These are phyloP conservation scores for Notocelia uddmanniana DNA, from an alignment of 2,888 invertebrate species.

Conservation along the genomic window DNA sequence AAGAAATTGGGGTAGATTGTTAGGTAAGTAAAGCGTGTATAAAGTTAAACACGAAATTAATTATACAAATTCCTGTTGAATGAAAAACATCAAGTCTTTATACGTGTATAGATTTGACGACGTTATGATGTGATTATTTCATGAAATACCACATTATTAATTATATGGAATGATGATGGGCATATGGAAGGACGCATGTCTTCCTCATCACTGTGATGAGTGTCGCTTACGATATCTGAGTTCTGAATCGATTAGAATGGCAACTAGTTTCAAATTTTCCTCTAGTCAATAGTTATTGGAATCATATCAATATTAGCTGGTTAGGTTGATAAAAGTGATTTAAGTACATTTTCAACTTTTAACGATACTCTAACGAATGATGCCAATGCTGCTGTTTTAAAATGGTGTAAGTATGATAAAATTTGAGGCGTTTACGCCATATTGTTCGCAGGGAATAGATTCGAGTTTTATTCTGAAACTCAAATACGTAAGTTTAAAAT, in stretches of 20 bases:
- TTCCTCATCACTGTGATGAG: neutral
- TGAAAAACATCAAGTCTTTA: neutral
- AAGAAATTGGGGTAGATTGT: neutral
- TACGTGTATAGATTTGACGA: too few relatives aligned
- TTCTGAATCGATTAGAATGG: constrained; percentile 59
- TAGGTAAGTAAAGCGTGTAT: neutral
- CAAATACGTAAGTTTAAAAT: constrained; percentile 24
- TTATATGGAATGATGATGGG: too few relatives aligned
- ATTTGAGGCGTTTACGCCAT: constrained; percentile 10
- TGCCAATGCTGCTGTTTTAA: constrained; percentile 14
- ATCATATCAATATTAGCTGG: constrained; percentile 75
- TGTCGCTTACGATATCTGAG: constrained; percentile 15
- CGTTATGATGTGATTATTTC: too few relatives aligned
- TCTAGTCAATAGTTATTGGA: constrained; percentile 75
- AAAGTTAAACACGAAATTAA: neutral
- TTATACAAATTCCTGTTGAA: neutral
- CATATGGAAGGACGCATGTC: too few relatives aligned
- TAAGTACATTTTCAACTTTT: constrained; percentile 35
- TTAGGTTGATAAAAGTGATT: constrained; percentile 52
- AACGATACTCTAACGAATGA: constrained; percentile 35
- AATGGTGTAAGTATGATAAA: constrained; percentile 6
- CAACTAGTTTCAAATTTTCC: constrained; percentile 66
- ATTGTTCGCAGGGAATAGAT: neutral
- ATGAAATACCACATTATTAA: too few relatives aligned
- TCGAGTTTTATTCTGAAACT: constrained; percentile 18